Conservation (phyloP, 2,888 invertebrate genomes). For the Rhodophaea formosa region DNA sequence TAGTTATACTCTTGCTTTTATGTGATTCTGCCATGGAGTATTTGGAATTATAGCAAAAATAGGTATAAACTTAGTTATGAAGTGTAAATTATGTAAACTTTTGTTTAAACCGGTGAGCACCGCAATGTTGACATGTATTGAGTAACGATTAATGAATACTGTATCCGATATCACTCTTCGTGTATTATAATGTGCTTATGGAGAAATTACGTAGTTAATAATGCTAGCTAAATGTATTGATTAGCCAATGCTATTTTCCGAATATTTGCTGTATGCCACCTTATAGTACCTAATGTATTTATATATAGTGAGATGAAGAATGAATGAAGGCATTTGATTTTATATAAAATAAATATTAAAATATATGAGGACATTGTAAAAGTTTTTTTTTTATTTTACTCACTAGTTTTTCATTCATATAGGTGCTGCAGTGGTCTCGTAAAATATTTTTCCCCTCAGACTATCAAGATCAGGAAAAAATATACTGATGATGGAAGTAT, state of each 20-base stretch:
- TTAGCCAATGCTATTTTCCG: constrained; percentile 80
- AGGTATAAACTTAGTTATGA: constrained; percentile 55
- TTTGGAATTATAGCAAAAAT: constrained; percentile 77
- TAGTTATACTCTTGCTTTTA: constrained; percentile 70
- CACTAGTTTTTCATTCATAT: no score
- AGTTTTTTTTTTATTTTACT: constrained; percentile 11
- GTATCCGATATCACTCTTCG: constrained; percentile 58
- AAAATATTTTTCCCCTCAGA: no score
- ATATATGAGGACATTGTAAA: constrained; percentile 64
- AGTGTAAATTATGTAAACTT: constrained; percentile 72
- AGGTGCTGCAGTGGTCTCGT: no score
- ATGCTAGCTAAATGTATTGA: constrained; percentile 77
- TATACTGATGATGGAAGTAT: no score
- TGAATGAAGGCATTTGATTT: constrained; percentile 76
- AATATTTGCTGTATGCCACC: constrained; percentile 73
- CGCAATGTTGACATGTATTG: constrained; percentile 39
- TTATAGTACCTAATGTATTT: constrained; percentile 69
- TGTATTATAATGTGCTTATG: constrained; percentile 69
- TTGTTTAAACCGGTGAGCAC: constrained; percentile 34
- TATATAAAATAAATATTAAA: constrained; percentile 80
- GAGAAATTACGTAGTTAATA: constrained; percentile 67
- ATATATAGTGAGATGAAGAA: constrained; percentile 71
- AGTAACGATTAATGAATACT: constrained; percentile 48
- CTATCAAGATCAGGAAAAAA: no score
- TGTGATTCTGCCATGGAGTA: constrained; percentile 67